Evolutionary conservation across 2,888 invertebrate genomes (phyloP).

Genomic region (Microchrysa polita): DNA sequence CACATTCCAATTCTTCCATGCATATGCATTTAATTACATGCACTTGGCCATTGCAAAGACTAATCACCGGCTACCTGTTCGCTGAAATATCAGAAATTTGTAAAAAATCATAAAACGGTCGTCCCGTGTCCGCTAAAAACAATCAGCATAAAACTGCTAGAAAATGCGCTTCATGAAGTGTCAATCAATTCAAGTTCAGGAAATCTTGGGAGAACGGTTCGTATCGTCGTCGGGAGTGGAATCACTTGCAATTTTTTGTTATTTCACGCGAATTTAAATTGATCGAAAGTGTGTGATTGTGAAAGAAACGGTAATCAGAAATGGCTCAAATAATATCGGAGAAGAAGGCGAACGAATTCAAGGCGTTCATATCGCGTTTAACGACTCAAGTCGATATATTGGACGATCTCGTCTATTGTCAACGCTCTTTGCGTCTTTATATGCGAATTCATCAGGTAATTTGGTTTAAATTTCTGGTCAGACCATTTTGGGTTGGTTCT

Average conservation of each 20-base stretch:
- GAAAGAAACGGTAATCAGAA: not conserved
- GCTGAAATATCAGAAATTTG: not conserved
- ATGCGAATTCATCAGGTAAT: slow-evolving; percentile 61
- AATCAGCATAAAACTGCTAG: slow-evolving; percentile 43
- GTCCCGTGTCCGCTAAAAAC: not conserved
- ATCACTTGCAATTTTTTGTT: not conserved
- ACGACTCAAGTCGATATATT: slow-evolving; percentile 58
- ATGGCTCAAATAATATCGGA: slow-evolving; percentile 30
- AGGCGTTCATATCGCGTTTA: slow-evolving; percentile 37
- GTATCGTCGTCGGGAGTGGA: slow-evolving; percentile 20
- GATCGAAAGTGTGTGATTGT: not conserved
- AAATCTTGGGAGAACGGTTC: slow-evolving; percentile 22
- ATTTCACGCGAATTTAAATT: slow-evolving; percentile 9
- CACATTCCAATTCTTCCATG: no score
- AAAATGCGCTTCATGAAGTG: slow-evolving; percentile 45
- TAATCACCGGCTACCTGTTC: not conserved
- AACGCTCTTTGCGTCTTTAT: slow-evolving; percentile 59
- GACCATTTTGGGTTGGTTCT: no score
- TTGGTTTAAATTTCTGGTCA: no score
- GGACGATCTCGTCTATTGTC: slow-evolving; percentile 62
- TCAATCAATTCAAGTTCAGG: slow-evolving; percentile 43
- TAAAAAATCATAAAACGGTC: slow-evolving; percentile 36
- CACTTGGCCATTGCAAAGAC: no score
- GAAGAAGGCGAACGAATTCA: slow-evolving; percentile 30
- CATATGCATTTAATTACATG: no score